These are phyloP conservation scores for Herpetotheres cachinnans DNA, from an alignment of 2,113 vertebrate genomes.

Conservation along the genomic window DNA sequence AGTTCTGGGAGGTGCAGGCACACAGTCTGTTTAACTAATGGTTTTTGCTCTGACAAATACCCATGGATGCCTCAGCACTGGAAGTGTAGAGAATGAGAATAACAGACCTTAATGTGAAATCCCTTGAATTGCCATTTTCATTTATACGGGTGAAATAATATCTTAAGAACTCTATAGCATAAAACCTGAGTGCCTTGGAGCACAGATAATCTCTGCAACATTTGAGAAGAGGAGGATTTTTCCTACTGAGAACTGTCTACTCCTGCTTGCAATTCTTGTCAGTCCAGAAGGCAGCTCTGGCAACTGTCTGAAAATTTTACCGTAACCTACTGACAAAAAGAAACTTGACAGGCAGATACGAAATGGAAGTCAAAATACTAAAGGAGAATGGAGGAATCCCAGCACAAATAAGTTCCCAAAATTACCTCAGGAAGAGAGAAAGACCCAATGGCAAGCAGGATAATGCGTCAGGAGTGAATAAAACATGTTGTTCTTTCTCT, in stretches of 20 bases:
- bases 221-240: not conserved
- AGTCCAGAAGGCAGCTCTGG: not conserved
- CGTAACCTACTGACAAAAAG: not conserved
- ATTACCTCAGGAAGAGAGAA: not conserved
- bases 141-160: conserved; percentile 3
- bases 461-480: not conserved
- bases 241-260: not conserved
- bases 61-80: not conserved
- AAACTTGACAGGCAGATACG: not conserved
- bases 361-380: not conserved
- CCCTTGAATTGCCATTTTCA: conserved; percentile 30
- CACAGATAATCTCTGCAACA: not conserved
- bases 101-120: conserved; percentile 17
- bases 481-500: not conserved
- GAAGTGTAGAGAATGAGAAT: conserved; percentile 6
- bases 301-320: conserved; percentile 32
- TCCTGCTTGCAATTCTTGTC: not conserved
- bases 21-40: not conserved
- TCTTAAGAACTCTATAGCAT: not conserved
- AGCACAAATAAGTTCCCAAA: not conserved
- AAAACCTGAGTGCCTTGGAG: not conserved
- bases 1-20: not conserved
- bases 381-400: not conserved
- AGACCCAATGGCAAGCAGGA: not conserved
- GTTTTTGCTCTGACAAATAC: not conserved